Percentiles rank a stretch among this genome's conserved stretches.
Conservation (phyloP, 2,113 vertebrate species). For the Callionymus lyra region DNA sequence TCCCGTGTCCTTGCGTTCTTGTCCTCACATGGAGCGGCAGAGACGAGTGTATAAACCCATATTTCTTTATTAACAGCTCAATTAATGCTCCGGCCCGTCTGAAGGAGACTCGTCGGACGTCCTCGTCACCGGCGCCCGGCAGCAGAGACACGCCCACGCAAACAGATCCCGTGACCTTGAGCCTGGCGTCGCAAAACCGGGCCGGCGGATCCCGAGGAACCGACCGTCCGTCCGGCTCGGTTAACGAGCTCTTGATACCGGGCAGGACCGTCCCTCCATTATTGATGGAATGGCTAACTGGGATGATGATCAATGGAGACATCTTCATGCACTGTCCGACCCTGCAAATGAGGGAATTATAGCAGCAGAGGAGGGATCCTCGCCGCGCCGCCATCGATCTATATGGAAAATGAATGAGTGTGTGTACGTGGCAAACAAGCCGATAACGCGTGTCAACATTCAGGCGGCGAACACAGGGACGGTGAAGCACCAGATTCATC, state of each 20-base stretch:
- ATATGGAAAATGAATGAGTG: conserved; percentile 9
- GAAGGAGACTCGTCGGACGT: conserved; percentile 40
- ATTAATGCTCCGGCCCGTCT: conserved; percentile 28
- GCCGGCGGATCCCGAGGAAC: no score
- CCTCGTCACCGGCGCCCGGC: conserved; percentile 5
- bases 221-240: not conserved
- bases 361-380: conserved; percentile 1
- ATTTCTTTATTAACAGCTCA: conserved; percentile 27
- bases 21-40: no score
- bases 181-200: conserved; percentile 1
- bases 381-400: conserved; percentile 14
- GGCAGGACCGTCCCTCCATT: conserved; percentile 17
- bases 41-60: not conserved
- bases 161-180: conserved; percentile 16
- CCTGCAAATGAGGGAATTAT: conserved; percentile 22
- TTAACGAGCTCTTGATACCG: conserved; percentile 15
- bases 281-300: conserved; percentile 49
- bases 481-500: no score
- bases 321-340: conserved; percentile 47
- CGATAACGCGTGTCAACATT: conserved; percentile 8
- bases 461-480: no score
- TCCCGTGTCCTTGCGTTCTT: not conserved
- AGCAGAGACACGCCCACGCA: no score
- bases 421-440: conserved; percentile 8
- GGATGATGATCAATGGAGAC: conserved; percentile 58